phyloP scores from a whole-genome alignment of 2,113 vertebrate species.

The Tupaia tana region DNA sequence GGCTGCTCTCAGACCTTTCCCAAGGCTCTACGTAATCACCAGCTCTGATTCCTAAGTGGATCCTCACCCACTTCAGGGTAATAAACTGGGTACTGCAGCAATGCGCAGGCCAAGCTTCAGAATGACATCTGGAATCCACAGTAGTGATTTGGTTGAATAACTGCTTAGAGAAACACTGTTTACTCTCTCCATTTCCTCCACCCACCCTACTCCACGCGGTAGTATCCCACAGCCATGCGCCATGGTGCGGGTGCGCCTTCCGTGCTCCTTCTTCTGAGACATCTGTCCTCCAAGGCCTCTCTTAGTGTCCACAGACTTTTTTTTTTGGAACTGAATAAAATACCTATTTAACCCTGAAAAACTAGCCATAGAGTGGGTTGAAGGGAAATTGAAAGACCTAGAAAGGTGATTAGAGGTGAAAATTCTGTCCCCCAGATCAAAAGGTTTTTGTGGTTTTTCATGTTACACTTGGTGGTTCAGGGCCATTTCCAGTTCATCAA shows the following conservation, averaged over 20 bases:
- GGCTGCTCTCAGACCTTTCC: not conserved
- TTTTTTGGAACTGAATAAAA: not conserved
- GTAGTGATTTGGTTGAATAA: slow-evolving; percentile 12
- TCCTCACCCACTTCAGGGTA: not conserved
- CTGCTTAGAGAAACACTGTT: not conserved
- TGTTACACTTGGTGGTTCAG: no score
- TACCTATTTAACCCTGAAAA: not conserved
- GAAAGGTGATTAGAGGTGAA: not conserved
- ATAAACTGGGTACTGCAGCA: not conserved
- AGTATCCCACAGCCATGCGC: not conserved
- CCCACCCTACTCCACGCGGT: not conserved
- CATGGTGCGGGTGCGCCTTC: not conserved
- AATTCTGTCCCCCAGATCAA: not conserved
- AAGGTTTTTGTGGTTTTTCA: not conserved
- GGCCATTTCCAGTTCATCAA: not conserved
- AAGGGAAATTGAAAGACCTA: not conserved
- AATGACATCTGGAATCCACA: not conserved
- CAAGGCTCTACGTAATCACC: not conserved
- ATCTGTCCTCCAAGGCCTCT: not conserved
- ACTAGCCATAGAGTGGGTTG: not conserved
- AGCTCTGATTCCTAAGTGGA: not conserved
- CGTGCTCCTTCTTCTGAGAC: not conserved
- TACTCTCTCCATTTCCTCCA: not conserved
- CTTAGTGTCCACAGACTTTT: not conserved
- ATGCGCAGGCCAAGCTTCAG: not conserved